phyloP scores from a whole-genome alignment of 2,888 invertebrate species.

The Polydrusus pterygomalis region DNA sequence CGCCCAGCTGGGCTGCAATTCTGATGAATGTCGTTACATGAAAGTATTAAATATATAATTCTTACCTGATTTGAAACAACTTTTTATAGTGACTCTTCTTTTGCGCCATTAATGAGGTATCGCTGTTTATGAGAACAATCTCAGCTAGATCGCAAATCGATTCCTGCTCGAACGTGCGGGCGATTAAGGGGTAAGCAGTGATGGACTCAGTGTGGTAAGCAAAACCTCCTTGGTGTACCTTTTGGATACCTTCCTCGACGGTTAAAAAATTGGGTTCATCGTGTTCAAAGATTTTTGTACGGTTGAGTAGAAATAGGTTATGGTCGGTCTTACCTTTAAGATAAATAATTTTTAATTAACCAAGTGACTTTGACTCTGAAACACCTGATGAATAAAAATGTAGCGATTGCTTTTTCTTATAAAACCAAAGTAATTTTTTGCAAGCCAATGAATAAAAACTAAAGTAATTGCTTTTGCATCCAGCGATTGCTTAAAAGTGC shows the following conservation, averaged over 20 bases:
- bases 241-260: constrained; percentile 68
- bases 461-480: no score
- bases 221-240: constrained; percentile 72
- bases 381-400: no score
- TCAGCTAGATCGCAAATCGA: constrained; percentile 73
- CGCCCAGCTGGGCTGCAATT: no score
- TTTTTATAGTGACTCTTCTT: constrained; percentile 69
- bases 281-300: constrained; percentile 59
- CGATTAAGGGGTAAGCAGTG: constrained; percentile 69
- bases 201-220: constrained; percentile 74
- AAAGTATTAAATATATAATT: not conserved
- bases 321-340: constrained; percentile 55
- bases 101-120: constrained; percentile 65
- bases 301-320: constrained; percentile 60
- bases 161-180: constrained; percentile 70
- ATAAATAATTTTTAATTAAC: not conserved
- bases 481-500: no score
- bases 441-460: no score
- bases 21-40: no score
- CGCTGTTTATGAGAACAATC: constrained; percentile 66
- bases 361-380: no score
- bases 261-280: constrained; percentile 55
- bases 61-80: constrained; percentile 63
- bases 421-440: no score
- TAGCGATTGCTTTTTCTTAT: no score